A percentile compares a stretch with the other conserved stretches of the same genome.
These are phyloP conservation scores for Balaeniceps rex DNA, from an alignment of 2,113 vertebrate species.

Conservation along the genomic window DNA sequence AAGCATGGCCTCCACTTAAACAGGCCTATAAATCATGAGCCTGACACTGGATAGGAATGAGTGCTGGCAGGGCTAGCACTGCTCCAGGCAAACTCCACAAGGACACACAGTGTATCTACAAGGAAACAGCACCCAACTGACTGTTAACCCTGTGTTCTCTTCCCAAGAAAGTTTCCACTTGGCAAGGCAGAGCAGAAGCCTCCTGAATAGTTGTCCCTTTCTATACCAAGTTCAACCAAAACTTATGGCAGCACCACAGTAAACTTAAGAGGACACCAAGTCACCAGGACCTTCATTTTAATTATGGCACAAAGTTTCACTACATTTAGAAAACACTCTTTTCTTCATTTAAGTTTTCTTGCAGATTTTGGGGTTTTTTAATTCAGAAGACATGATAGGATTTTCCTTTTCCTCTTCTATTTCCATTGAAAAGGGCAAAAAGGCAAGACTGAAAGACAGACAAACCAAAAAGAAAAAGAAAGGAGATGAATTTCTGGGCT, in stretches of 20 bases:
- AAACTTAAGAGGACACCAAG: neutral
- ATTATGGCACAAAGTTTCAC: neutral
- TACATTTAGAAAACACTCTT: neutral
- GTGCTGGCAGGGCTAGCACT: constrained; percentile 17
- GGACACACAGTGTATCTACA: constrained; percentile 3
- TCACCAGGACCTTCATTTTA: neutral
- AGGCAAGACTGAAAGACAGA: neutral
- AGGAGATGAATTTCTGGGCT: neutral
- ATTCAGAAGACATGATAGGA: neutral
- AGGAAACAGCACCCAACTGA: neutral
- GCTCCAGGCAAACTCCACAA: constrained; percentile 55
- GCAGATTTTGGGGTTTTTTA: neutral
- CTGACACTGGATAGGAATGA: constrained; percentile 48
- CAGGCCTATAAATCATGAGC: constrained; percentile 84
- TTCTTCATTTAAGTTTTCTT: neutral
- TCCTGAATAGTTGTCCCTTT: neutral
- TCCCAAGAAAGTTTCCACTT: neutral
- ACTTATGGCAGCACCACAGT: neutral
- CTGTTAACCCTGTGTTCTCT: constrained; percentile 14
- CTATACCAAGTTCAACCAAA: neutral
- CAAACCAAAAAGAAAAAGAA: neutral
- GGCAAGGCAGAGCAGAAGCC: neutral
- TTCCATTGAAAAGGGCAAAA: neutral
- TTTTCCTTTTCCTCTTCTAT: neutral
- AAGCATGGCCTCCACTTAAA: constrained; percentile 85